A percentile compares a stretch with the other conserved stretches of the same genome.
phyloP scores from a whole-genome alignment of 2,113 vertebrate genomes.

The Parus major region DNA sequence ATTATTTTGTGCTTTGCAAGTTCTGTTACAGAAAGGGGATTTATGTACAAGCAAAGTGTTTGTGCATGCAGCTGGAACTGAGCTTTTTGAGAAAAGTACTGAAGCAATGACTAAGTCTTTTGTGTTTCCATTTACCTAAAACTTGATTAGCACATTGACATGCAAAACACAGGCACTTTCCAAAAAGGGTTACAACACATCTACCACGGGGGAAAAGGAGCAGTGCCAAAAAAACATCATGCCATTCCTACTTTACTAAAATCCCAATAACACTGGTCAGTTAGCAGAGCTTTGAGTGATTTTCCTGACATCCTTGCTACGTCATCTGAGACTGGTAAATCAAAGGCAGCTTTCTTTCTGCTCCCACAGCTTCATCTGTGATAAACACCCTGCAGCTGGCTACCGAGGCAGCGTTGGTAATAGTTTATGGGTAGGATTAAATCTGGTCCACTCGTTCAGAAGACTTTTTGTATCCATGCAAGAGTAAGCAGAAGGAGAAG shows the following conservation, averaged over 20 bases:
- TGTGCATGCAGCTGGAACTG: background rate
- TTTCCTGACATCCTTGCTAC: background rate
- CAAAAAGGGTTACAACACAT: background rate
- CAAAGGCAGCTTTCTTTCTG: conserved; percentile 23
- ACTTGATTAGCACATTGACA: background rate
- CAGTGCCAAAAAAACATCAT: background rate
- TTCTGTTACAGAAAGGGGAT: background rate
- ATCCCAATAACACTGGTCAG: background rate
- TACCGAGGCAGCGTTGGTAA: rapidly evolving
- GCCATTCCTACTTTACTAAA: background rate
- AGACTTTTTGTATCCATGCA: background rate
- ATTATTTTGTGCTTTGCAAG: background rate
- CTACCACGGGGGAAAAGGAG: background rate
- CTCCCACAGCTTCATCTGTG: background rate
- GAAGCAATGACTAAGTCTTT: background rate
- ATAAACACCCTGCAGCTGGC: background rate
- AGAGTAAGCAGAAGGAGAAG: background rate
- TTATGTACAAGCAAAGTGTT: background rate
- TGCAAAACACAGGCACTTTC: background rate
- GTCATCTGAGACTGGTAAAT: background rate
- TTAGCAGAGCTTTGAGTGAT: background rate
- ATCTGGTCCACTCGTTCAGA: background rate
- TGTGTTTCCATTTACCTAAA: background rate
- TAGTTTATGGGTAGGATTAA: background rate
- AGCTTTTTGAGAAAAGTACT: background rate